phyloP scores from a whole-genome alignment of 2,797 vertebrate genomes.

The Hoplostethus mediterraneus region DNA sequence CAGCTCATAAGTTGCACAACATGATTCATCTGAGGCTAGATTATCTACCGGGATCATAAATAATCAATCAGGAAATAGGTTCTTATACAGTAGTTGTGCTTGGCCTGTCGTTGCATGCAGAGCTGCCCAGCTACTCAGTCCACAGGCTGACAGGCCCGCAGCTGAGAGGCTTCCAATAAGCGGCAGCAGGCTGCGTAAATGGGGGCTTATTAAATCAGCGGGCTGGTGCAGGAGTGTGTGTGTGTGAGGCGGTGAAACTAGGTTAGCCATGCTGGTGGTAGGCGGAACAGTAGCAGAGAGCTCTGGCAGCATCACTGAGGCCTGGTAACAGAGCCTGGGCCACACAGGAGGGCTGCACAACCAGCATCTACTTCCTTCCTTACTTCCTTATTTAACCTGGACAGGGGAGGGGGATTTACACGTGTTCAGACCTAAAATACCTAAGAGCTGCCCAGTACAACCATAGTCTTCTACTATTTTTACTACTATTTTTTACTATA shows the following conservation, averaged over 20 bases:
- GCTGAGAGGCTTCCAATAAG: constrained; percentile 38
- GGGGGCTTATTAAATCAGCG: constrained; percentile 20
- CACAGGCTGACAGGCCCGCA: not conserved
- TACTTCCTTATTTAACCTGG: too few relatives aligned
- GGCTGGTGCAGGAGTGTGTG: not conserved
- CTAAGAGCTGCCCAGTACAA: too few relatives aligned
- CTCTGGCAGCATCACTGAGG: constrained; percentile 4
- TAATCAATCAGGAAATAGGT: constrained; percentile 67
- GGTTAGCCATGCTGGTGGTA: constrained; percentile 39
- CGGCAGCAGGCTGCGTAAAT: constrained; percentile 22
- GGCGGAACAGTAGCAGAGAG: constrained; percentile 33
- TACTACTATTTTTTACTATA: too few relatives aligned
- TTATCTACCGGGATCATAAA: constrained; percentile 60
- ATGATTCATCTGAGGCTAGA: constrained; percentile 59
- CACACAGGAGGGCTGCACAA: not conserved
- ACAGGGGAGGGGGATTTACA: too few relatives aligned
- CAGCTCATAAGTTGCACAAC: constrained; percentile 42
- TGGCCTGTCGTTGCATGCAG: constrained; percentile 30
- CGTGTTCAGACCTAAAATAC: too few relatives aligned
- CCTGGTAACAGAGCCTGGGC: constrained; percentile 21
- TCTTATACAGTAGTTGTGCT: constrained; percentile 40
- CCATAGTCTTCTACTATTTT: too few relatives aligned
- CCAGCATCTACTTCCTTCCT: not conserved
- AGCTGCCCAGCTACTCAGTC: constrained; percentile 13
- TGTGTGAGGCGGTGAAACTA: constrained; percentile 23